These are phyloP conservation scores for Stenurella melanura DNA, from an alignment of 2,888 invertebrate species.

Conservation along the genomic window DNA sequence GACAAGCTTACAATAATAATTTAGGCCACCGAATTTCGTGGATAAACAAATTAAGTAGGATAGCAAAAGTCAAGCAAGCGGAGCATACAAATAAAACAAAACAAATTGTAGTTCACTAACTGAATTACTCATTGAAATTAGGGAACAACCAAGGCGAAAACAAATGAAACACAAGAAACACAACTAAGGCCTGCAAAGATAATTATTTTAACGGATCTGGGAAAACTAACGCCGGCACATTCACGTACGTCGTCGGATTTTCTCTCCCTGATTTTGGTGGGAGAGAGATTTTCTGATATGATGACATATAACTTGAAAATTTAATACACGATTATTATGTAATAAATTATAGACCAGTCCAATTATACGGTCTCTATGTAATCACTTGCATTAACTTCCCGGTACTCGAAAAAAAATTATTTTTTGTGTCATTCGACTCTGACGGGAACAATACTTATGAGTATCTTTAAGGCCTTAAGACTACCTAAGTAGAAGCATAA, in stretches of 20 bases:
- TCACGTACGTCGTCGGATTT: conserved; percentile 3
- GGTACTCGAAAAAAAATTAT: too few relatives aligned
- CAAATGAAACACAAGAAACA: conserved; percentile 50
- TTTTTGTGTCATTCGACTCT: too few relatives aligned
- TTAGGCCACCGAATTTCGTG: conserved; percentile 10
- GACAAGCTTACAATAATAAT: not conserved
- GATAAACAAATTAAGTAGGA: conserved; percentile 20
- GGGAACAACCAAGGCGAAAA: conserved; percentile 38
- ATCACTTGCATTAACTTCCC: too few relatives aligned
- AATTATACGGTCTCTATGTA: too few relatives aligned
- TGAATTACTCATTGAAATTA: conserved; percentile 54
- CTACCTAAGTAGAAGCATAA: too few relatives aligned
- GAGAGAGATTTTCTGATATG: not conserved
- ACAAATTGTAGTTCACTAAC: conserved; percentile 47
- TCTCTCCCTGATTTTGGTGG: conserved; percentile 8
- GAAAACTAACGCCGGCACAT: not conserved
- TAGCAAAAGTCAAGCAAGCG: conserved; percentile 14
- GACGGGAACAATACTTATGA: too few relatives aligned
- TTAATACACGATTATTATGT: too few relatives aligned
- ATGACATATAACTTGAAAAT: too few relatives aligned
- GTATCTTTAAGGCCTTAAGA: too few relatives aligned
- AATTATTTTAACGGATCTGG: conserved; percentile 44
- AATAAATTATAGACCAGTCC: too few relatives aligned
- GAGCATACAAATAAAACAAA: conserved; percentile 35
- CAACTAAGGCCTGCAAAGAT: conserved; percentile 47